A percentile compares a stretch with the other conserved stretches of the same genome.
Evolutionary conservation across 2,888 invertebrate species (phyloP).

Genomic region (Tenthredo notha): DNA sequence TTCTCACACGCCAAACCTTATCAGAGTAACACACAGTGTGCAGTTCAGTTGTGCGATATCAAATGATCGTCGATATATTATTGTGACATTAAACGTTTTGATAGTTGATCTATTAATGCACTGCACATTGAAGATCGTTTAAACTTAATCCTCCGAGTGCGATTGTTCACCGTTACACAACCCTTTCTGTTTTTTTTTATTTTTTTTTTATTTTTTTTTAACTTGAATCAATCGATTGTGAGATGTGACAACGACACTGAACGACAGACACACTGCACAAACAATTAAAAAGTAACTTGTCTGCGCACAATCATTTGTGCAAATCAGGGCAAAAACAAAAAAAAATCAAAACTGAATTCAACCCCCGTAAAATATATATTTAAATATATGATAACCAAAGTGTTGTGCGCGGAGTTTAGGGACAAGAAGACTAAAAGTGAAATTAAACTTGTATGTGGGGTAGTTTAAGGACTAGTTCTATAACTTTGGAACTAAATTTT

Average conservation of each 20-base stretch:
- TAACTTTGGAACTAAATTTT: fast-evolving
- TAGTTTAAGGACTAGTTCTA: not conserved
- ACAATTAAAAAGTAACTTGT: not conserved
- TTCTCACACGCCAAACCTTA: not conserved
- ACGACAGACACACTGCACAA: not conserved
- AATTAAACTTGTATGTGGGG: not conserved
- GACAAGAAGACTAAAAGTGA: not conserved
- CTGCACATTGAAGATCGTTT: not conserved
- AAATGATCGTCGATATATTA: not conserved
- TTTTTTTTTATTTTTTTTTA: not conserved
- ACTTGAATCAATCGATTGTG: not conserved
- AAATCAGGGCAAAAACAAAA: fast-evolving
- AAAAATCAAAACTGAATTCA: not conserved
- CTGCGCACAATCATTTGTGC: not conserved
- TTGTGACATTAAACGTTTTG: not conserved
- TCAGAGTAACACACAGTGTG: not conserved
- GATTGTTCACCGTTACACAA: too few relatives aligned
- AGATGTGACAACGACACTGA: not conserved
- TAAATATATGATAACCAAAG: not conserved
- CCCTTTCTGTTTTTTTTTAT: too few relatives aligned
- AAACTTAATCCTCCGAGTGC: not conserved
- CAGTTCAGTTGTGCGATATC: not conserved
- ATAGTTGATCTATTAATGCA: not conserved
- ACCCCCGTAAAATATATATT: too few relatives aligned
- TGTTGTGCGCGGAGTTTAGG: not conserved